Percentiles rank a stretch among this genome's conserved stretches.
phyloP scores from a whole-genome alignment of 2,797 vertebrate genomes.

The Hemitrygon akajei region DNA sequence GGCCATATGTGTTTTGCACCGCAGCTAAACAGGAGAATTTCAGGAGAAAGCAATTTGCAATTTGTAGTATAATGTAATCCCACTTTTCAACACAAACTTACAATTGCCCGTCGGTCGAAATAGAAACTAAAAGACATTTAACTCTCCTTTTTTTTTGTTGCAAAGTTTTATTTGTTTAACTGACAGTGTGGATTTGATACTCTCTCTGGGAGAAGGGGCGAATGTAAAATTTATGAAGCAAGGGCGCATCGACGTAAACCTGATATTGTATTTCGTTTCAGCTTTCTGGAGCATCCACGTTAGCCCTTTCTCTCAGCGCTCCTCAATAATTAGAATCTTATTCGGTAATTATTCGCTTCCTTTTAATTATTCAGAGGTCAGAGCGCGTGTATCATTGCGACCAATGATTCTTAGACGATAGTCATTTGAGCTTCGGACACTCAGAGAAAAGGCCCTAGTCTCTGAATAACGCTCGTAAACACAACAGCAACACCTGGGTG shows the following conservation, averaged over 20 bases:
- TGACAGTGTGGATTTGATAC: constrained; percentile 30
- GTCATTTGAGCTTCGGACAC: constrained; percentile 53
- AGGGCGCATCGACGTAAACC: constrained; percentile 52
- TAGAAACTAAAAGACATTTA: not conserved
- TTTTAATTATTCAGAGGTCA: constrained; percentile 80
- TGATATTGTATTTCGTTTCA: constrained; percentile 57
- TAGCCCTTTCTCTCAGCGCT: constrained; percentile 58
- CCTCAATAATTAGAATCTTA: constrained; percentile 75
- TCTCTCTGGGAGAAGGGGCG: constrained; percentile 48
- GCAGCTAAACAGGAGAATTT: not conserved
- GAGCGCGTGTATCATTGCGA: constrained; percentile 62
- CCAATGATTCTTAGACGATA: constrained; percentile 50
- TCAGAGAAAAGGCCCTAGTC: constrained; percentile 45
- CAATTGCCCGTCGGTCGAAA: not conserved
- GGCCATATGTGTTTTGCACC: constrained; percentile 4
- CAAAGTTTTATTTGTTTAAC: not conserved
- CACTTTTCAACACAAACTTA: not conserved
- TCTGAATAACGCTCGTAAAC: constrained; percentile 41
- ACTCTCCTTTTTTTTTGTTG: not conserved
- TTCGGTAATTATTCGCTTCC: constrained; percentile 85
- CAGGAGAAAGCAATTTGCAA: not conserved
- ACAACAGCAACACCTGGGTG: constrained; percentile 46
- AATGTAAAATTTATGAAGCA: constrained; percentile 63
- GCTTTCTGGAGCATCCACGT: constrained; percentile 62
- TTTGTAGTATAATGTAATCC: not conserved